These are phyloP conservation scores for Megaleporinus macrocephalus DNA, from an alignment of 2,113 vertebrate genomes.

Conservation along the genomic window DNA sequence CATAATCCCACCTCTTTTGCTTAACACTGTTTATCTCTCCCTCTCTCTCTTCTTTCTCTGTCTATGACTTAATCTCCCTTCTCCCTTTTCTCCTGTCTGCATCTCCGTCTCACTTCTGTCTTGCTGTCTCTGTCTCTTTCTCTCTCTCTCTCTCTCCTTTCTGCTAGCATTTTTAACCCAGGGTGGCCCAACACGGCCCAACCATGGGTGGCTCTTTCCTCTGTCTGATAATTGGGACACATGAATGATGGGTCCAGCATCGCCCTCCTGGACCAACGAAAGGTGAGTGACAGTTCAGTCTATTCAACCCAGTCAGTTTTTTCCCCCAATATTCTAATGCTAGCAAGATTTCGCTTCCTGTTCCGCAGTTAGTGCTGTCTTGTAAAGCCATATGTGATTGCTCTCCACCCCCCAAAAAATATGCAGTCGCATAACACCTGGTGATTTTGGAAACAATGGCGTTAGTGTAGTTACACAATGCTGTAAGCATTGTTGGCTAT, in stretches of 20 bases:
- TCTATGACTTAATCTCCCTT: too few relatives aligned
- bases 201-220: slow-evolving; percentile 6
- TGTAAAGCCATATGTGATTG: neutral
- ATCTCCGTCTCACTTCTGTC: too few relatives aligned
- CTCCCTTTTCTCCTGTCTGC: too few relatives aligned
- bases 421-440: neutral
- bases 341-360: neutral
- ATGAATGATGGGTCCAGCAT: slow-evolving; percentile 6
- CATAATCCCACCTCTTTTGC: too few relatives aligned
- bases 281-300: slow-evolving; percentile 11
- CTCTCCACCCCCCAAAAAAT: neutral
- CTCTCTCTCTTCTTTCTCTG: too few relatives aligned
- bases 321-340: neutral
- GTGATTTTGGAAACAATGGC: slow-evolving; percentile 40
- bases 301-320: neutral
- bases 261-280: slow-evolving; percentile 2
- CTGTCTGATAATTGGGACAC: slow-evolving; percentile 23
- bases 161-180: slow-evolving; percentile 14
- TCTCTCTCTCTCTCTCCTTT: too few relatives aligned
- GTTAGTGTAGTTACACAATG: slow-evolving; percentile 33
- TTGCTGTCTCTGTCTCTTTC: too few relatives aligned
- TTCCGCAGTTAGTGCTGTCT: neutral
- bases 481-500: slow-evolving; percentile 17
- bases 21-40: too few relatives aligned
- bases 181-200: slow-evolving; percentile 10